Evolutionary conservation across 1,140 invertebrate species (phyloP).

Genomic region (Drepana arcuata): DNA sequence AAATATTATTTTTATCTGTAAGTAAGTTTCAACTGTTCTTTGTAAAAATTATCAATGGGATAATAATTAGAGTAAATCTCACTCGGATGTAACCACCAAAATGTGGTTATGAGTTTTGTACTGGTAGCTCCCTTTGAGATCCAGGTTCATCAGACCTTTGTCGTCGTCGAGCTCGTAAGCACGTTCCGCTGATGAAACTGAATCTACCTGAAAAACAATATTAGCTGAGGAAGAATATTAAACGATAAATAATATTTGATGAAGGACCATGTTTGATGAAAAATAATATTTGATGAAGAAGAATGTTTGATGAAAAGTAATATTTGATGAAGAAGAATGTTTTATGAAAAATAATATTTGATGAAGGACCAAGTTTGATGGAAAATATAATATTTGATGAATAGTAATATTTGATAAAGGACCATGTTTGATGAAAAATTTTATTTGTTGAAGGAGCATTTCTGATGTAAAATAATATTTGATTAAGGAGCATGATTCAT

Average conservation of each 20-base stretch:
- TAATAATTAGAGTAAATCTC: constrained; percentile 16
- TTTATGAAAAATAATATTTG: too few relatives aligned
- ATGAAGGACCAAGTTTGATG: not conserved
- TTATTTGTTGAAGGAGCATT: too few relatives aligned
- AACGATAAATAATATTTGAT: not conserved
- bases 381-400: not conserved
- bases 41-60: too few relatives aligned
- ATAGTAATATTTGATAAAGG: too few relatives aligned
- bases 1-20: too few relatives aligned
- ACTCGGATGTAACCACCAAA: constrained; percentile 35
- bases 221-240: not conserved
- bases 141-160: constrained; percentile 25
- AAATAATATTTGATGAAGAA: too few relatives aligned
- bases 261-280: not conserved
- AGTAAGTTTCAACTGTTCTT: too few relatives aligned
- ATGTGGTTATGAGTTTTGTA: constrained; percentile 40
- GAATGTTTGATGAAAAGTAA: too few relatives aligned
- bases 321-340: too few relatives aligned
- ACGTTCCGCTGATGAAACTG: constrained; percentile 34
- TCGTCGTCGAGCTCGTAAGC: constrained; percentile 30
- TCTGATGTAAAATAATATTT: too few relatives aligned
- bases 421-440: too few relatives aligned
- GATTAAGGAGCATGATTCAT: too few relatives aligned
- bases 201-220: constrained; percentile 33
- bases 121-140: constrained; percentile 27